Conservation (phyloP, 2,888 invertebrate species). For the Hartigia nigra region DNA sequence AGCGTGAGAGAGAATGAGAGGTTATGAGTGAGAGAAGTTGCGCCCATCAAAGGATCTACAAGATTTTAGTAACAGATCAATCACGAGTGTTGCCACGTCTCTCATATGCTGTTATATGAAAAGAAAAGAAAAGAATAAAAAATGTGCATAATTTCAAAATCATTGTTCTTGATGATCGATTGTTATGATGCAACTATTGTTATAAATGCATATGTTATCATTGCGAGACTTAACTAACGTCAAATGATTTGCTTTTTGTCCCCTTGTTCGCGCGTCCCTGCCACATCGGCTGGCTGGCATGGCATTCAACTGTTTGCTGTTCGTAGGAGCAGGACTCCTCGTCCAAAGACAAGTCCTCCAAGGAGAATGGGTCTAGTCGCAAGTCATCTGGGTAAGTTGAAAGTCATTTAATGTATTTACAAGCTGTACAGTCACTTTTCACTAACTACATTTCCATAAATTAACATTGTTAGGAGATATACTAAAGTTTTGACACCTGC, state of each 20-base stretch:
- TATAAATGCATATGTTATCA: slow-evolving; percentile 10
- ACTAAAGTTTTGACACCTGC: background rate
- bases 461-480: background rate
- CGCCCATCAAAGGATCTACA: slow-evolving; percentile 27
- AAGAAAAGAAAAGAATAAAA: slow-evolving; percentile 16
- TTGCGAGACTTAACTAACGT: slow-evolving; percentile 48
- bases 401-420: slow-evolving; percentile 11
- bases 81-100: slow-evolving; percentile 34
- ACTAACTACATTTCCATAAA: background rate
- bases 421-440: background rate
- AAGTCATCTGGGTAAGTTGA: slow-evolving; percentile 70
- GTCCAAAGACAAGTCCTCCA: slow-evolving; percentile 66
- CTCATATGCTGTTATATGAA: slow-evolving; percentile 1
- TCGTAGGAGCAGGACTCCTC: slow-evolving; percentile 64
- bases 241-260: slow-evolving; percentile 63
- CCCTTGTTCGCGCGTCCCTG: slow-evolving; percentile 65
- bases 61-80: slow-evolving; percentile 23
- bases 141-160: slow-evolving; percentile 8
- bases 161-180: slow-evolving; percentile 1
- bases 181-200: slow-evolving; percentile 2
- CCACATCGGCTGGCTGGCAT: slow-evolving; percentile 63
- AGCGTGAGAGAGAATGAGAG: background rate
- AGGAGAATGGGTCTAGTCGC: slow-evolving; percentile 72
- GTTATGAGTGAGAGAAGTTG: slow-evolving; percentile 13
- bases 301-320: slow-evolving; percentile 65